These are phyloP conservation scores for Brachymystax lenok DNA, from an alignment of 2,797 vertebrate genomes.

Conservation along the genomic window DNA sequence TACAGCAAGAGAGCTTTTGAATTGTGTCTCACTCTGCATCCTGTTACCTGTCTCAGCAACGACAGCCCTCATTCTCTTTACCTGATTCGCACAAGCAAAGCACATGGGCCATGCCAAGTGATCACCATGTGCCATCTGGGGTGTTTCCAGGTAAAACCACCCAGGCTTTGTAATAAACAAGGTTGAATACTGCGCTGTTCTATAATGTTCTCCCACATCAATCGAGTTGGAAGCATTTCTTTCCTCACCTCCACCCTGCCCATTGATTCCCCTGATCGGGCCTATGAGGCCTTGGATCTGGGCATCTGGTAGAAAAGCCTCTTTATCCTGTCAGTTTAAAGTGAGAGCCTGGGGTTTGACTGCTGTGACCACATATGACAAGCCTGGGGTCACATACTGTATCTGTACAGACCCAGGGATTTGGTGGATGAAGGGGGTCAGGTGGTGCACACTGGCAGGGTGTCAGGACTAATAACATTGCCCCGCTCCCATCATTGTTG, in stretches of 20 bases:
- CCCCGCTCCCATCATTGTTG: slow-evolving; percentile 18
- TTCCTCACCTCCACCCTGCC: not conserved
- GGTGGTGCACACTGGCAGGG: slow-evolving; percentile 5
- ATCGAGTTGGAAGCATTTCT: not conserved
- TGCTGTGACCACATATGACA: not conserved
- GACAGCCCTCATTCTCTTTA: not conserved
- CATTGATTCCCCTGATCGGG: slow-evolving; percentile 16
- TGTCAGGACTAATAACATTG: slow-evolving; percentile 24
- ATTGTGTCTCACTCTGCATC: not conserved
- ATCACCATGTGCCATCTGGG: not conserved
- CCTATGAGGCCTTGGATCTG: slow-evolving; percentile 19
- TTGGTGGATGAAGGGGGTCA: slow-evolving; percentile 25
- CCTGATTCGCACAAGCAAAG: not conserved
- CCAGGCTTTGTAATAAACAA: not conserved
- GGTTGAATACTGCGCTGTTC: not conserved
- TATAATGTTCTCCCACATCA: slow-evolving; percentile 9
- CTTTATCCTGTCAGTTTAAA: slow-evolving; percentile 27
- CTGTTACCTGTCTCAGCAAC: not conserved
- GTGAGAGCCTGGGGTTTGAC: slow-evolving; percentile 8
- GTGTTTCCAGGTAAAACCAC: not conserved
- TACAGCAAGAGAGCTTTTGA: not conserved
- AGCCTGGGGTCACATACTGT: slow-evolving; percentile 26
- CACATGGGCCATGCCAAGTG: not conserved
- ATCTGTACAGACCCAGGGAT: slow-evolving; percentile 31
- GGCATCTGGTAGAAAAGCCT: slow-evolving; percentile 14